A percentile compares a stretch with the other conserved stretches of the same genome.
Evolutionary conservation across 2,888 invertebrate species (phyloP).

Genomic region (Parasteatoda lunata): DNA sequence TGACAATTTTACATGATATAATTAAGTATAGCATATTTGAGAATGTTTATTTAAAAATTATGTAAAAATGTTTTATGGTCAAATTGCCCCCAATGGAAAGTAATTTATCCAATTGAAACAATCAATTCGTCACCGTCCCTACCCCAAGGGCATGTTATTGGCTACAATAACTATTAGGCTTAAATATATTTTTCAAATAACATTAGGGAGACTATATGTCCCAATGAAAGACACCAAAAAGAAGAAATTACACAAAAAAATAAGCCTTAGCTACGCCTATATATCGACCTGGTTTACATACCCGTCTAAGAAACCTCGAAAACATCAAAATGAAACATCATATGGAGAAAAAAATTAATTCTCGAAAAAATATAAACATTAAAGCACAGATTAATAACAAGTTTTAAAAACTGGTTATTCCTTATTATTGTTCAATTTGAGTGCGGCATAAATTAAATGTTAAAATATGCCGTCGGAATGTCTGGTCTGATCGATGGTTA

Average conservation of each 20-base stretch:
- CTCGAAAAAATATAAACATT: conserved; percentile 6
- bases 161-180: conserved; percentile 32
- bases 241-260: conserved; percentile 15
- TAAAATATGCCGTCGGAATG: conserved; percentile 56
- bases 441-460: conserved; percentile 51
- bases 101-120: conserved; percentile 7
- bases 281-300: conserved; percentile 66
- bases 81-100: conserved; percentile 19
- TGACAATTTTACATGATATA: no score
- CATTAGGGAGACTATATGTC: conserved; percentile 14
- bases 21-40: no score
- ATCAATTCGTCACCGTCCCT: not conserved
- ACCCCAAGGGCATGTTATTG: conserved; percentile 16
- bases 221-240: conserved; percentile 10
- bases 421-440: conserved; percentile 62
- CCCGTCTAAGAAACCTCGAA: conserved; percentile 30
- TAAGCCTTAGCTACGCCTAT: conserved; percentile 52
- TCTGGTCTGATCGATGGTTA: conserved; percentile 60
- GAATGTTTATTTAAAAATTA: not conserved
- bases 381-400: conserved; percentile 55
- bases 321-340: conserved; percentile 24
- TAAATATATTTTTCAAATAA: conserved; percentile 26
- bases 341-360: conserved; percentile 16
- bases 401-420: conserved; percentile 59
- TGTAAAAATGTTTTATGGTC: not conserved